Base-by-base conservation (phyloP, 2,113 vertebrate genomes). In the Rhipidura dahli region DNA sequence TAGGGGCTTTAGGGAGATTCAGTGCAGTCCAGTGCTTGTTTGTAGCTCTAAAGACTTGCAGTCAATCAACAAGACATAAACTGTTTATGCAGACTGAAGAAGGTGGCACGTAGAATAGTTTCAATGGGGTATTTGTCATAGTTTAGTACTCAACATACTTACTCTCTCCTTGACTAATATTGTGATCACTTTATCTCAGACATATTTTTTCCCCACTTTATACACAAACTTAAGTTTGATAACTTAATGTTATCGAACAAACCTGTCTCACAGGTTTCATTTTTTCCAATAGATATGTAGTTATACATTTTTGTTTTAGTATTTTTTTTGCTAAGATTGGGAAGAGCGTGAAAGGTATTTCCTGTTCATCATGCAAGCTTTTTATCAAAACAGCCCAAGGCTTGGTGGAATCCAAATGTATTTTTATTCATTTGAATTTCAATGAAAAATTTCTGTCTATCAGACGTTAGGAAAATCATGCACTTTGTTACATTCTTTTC, bases 371-470 rank as follows among this genome's bases (percentile, higher is more conserved):
- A 22, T 69, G 71, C 45, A 66, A 49, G 72, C 35, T 92, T 92
- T 89, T 83, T 66, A 66, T 78, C 68, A 61, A 83, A 71, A 77
- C 91, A 93, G 42, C 47, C 35, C 17, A 71, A 89, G 30, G 71
- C 64, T 89, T 83, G 63, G 63, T 5, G 3, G 63, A 86, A 90
- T 96, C 83, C 64, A 93, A 89, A 61, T 89, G 51, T 51, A 60
- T 89, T 93, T 89, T 84, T 93, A 49, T 90, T 90, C 70, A 90
- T 94, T 87, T 93, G 93, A 90, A 96, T 94, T 77, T 91, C 94
- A 95, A 64, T 95, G 86, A 70, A 86, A 89, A 68, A 64, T 84
- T 83, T 78, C 56, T 27, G 15, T 92, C 51, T 87, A 50, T 90
- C 80, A 92, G 68, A 63, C 2, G 0, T 59, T 63, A 56, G 83